Percentiles rank a stretch among this genome's conserved stretches.
Evolutionary conservation across 1,140 invertebrate genomes (phyloP).

Genomic region (Papilio polyxenes): DNA sequence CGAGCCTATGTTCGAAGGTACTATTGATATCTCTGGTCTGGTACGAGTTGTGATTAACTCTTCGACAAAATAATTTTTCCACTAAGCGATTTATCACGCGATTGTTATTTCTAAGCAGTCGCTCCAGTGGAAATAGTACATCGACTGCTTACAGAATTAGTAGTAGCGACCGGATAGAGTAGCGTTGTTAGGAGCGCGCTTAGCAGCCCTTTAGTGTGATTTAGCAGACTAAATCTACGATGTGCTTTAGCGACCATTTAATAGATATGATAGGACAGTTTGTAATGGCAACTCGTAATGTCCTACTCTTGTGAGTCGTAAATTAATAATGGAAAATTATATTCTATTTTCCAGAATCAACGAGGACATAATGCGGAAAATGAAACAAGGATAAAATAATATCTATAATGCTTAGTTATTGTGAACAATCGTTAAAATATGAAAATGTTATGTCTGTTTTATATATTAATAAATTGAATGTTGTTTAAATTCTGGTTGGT

Average conservation of each 20-base stretch:
- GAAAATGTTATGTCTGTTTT: slow-evolving; percentile 18
- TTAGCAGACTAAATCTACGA: no score
- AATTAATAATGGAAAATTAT: background rate
- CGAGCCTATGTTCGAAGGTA: slow-evolving; percentile 57
- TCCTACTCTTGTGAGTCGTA: background rate
- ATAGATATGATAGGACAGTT: no score
- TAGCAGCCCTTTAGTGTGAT: no score
- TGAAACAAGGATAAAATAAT: slow-evolving; percentile 9
- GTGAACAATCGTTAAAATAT: slow-evolving; percentile 27
- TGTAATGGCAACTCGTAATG: no score
- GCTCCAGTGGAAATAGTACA: background rate
- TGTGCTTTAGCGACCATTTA: no score
- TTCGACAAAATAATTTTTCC: no score
- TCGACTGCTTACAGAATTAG: no score
- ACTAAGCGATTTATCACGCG: no score
- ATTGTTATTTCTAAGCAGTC: background rate
- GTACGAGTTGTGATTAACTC: background rate
- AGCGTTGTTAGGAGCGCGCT: no score
- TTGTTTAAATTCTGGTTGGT: background rate
- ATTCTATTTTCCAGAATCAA: slow-evolving; percentile 28
- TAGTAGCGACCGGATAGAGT: no score
- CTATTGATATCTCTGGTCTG: background rate
- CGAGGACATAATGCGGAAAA: slow-evolving; percentile 22
- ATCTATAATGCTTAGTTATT: background rate
- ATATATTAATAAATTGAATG: slow-evolving; percentile 28